These are phyloP conservation scores for Scaptomyza cyrtandrae DNA, from an alignment of 2,888 invertebrate genomes.

Conservation along the genomic window DNA sequence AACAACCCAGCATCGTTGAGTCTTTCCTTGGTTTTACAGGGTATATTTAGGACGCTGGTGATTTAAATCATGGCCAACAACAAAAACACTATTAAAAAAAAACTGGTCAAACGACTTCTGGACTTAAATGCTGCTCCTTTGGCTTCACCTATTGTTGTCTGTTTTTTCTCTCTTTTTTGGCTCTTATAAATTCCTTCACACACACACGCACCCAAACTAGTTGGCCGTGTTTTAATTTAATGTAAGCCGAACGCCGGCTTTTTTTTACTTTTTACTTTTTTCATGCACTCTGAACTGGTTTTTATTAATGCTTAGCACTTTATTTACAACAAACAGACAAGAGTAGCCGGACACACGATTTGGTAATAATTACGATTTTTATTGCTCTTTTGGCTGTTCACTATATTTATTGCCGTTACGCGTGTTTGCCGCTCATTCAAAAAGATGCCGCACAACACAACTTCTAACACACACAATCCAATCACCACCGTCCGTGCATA, in stretches of 20 bases:
- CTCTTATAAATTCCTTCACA: conserved; percentile 63
- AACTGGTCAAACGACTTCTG: conserved; percentile 81
- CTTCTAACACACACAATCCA: conserved; percentile 7
- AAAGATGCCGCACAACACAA: conserved; percentile 64
- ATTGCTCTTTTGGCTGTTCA: conserved; percentile 50
- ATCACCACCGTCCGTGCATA: conserved; percentile 41
- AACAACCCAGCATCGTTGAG: background rate
- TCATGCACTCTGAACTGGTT: conserved; percentile 61
- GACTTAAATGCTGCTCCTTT: conserved; percentile 64
- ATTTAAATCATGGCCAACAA: conserved; percentile 7
- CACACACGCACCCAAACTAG: conserved; percentile 55
- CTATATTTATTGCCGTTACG: conserved; percentile 68
- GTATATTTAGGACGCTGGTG: background rate
- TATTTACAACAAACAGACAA: conserved; percentile 12
- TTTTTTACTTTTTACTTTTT: conserved; percentile 41
- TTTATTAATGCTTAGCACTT: conserved; percentile 38
- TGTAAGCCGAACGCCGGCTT: conserved; percentile 60
- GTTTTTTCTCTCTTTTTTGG: conserved; percentile 48
- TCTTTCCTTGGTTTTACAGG: background rate
- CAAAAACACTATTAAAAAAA: conserved; percentile 11
- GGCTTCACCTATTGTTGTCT: conserved; percentile 69
- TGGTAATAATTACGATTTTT: conserved; percentile 65
- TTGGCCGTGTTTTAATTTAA: conserved; percentile 63
- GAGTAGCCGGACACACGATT: conserved; percentile 50
- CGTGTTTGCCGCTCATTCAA: conserved; percentile 72